Evolutionary conservation across 2,113 vertebrate genomes (phyloP), one percentile per base, ranked within the genome.

Genomic region (Solea senegalensis): DNA sequence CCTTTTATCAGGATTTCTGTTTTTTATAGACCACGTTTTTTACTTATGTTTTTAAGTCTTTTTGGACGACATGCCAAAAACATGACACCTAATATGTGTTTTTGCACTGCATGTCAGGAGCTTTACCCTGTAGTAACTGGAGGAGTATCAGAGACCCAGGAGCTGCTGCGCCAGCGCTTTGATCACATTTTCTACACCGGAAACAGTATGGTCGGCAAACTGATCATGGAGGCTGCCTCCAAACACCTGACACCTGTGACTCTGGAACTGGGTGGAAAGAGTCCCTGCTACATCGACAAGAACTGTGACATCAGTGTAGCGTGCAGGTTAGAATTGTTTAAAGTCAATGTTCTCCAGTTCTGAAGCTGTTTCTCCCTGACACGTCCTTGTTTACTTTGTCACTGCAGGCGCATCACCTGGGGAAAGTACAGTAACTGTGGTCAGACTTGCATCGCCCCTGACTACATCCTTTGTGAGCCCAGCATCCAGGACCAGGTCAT

Each of bases 151-250:
- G 97, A 98, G 92, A 96, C 96, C 1, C 96, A 96, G 0, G 95
- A 95, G 72, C 65, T 99, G 67, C 94, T 99, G 71, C 82, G 84
- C 0, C 92, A 97, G 79, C 90, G 92, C 4, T 99, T 97, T 0
- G 96, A 99, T 72, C 93, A 98, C 92, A 97, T 99, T 86, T 91
- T 99, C 54, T 99, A 96, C 83, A 99, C 96, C 0, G 96, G 97
- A 5, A 96, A 83, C 89, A 13, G 94, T 0, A 0, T 15, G 0
- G 96, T 99, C 53, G 98, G 94, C 21, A 96, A 90, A 74, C 69
- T 97, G 0, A 89, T 98, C 48, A 97, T 99, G 97, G 91, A 90
- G 27, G 97, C 96, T 0, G 97, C 97, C 0, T 92, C 96, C 72
- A 95, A 95, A 76, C 83, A 96, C 85, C 92, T 98, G 81, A 98